phyloP scores from a whole-genome alignment of 2,888 invertebrate genomes.

The Furcula furcula region DNA sequence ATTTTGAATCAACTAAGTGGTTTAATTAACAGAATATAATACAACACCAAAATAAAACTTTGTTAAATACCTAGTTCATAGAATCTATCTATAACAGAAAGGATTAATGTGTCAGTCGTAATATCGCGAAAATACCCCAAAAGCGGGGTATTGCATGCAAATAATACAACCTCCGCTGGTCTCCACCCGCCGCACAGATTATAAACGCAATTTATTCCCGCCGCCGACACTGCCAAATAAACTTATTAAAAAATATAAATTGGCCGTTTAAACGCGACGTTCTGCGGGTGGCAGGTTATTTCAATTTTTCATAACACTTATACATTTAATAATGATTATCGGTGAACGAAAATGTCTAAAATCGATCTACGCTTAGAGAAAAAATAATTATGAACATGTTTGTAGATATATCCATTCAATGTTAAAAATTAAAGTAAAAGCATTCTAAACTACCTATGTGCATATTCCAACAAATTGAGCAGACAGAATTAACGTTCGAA shows the following conservation, averaged over 20 bases:
- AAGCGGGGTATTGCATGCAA: background rate
- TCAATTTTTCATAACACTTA: background rate
- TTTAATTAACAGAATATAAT: no score
- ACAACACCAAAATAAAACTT: no score
- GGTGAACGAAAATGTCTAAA: no score
- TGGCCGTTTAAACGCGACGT: conserved; percentile 13
- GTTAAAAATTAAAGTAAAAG: no score
- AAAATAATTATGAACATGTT: no score
- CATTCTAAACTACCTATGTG: no score
- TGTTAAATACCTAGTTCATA: no score
- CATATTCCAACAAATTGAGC: no score
- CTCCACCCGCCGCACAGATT: conserved; percentile 13
- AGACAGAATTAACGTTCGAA: background rate
- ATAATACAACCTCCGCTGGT: background rate
- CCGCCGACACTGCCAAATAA: conserved; percentile 18
- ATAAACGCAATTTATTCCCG: conserved; percentile 25
- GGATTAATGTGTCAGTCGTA: background rate
- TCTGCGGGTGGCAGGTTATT: conserved; percentile 12
- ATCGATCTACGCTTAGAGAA: no score
- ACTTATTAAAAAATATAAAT: conserved; percentile 30
- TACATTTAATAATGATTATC: background rate
- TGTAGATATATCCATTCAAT: no score
- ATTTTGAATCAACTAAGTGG: no score
- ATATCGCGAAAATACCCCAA: background rate
- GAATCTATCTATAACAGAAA: no score